Evolutionary conservation across 2,113 vertebrate genomes (phyloP), one percentile per base, ranked within the genome.

Genomic region (Proterorhinus semilunaris): DNA sequence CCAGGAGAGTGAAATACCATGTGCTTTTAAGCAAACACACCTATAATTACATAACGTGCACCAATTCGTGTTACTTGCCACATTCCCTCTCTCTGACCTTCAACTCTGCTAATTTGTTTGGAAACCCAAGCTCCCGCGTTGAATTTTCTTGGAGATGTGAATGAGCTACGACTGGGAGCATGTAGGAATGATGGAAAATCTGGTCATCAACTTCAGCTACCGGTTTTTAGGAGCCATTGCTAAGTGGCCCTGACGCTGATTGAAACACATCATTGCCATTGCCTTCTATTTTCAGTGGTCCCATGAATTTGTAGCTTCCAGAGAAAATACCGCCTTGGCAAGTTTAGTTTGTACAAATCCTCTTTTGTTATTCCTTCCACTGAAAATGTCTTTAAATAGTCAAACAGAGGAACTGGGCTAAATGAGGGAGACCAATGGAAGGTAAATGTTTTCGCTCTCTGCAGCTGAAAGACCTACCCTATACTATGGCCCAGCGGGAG

Each of bases 1-100:
- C 62, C 66, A 36, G 72, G 78, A 49, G 62, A 68, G 78, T 68
- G 69, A 76, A 76, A 21, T 55, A 47, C 8, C 66, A 46, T 64
- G 72, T 75, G 71, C 66, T 58, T 83, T 74, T 66, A 52, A 57
- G 63, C 59, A 59, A 65, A 72, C 68, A 51, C 42, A 7, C 75
- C 17, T 64, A 62, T 68, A n/a, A 62, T 88, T 89, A 81, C 78
- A 52, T 87, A 87, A 91, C 63, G 77, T 55, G 77, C 59, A 62
- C 74, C 36, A 75, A 83, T 74, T 83, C 55, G 69, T 84, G 71
- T 83, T 82, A 84, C 69, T 80, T 85, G 79, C 80, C 82, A 81
- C 72, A 72, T 88, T 80, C 77, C 83, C 79, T 84, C 79, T 67
- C 13, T 45, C 1, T 82, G 78, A 86, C 83, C 84, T 75, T 83